Evolutionary conservation across 30 jellyfish, hydroid and myxozoan genomes (phyloP).

Genomic region (Aurelia aurita complex sp. Pacific): DNA sequence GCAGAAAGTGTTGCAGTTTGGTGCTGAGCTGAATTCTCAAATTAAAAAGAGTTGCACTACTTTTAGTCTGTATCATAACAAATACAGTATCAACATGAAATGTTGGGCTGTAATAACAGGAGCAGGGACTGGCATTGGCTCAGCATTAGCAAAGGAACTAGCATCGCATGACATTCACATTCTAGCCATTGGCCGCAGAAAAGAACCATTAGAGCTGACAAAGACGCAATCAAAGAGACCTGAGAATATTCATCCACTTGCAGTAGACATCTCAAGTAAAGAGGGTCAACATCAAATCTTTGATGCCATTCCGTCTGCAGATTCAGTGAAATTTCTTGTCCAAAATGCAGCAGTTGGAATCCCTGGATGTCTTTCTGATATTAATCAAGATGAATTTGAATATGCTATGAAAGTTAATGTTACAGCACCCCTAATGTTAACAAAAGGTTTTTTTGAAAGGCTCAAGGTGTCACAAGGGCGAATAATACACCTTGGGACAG

Average conservation of each 20-base stretch:
- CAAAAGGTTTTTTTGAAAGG: slow-evolving; percentile 8
- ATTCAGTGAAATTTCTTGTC: slow-evolving; percentile 28
- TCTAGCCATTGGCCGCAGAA: slow-evolving; percentile 55
- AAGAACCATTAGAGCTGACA: slow-evolving; percentile 18
- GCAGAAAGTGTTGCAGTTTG: no score
- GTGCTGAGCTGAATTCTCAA: no score
- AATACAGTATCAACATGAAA: slow-evolving; percentile 9
- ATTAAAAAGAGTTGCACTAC: no score
- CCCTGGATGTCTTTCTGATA: slow-evolving; percentile 30
- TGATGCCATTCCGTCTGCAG: slow-evolving; percentile 10
- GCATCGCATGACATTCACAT: slow-evolving; percentile 11
- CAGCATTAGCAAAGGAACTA: slow-evolving; percentile 47
- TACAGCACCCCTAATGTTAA: slow-evolving; percentile 39
- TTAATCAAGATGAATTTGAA: slow-evolving; percentile 38
- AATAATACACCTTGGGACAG: slow-evolving; percentile 58
- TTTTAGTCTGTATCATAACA: no score
- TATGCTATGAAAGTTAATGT: slow-evolving; percentile 60
- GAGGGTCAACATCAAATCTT: slow-evolving; percentile 11
- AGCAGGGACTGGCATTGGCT: slow-evolving; percentile 68
- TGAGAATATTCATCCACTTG: slow-evolving; percentile 7
- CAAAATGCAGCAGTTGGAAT: slow-evolving; percentile 70
- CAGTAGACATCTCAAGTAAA: slow-evolving; percentile 25
- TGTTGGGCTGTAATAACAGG: slow-evolving; percentile 62
- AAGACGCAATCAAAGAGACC: slow-evolving; percentile 4
- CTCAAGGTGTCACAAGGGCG: slow-evolving; percentile 28